A percentile compares a stretch with the other conserved stretches of the same genome.
Evolutionary conservation across 2,888 invertebrate genomes (phyloP).

Genomic region (Syritta pipiens): DNA sequence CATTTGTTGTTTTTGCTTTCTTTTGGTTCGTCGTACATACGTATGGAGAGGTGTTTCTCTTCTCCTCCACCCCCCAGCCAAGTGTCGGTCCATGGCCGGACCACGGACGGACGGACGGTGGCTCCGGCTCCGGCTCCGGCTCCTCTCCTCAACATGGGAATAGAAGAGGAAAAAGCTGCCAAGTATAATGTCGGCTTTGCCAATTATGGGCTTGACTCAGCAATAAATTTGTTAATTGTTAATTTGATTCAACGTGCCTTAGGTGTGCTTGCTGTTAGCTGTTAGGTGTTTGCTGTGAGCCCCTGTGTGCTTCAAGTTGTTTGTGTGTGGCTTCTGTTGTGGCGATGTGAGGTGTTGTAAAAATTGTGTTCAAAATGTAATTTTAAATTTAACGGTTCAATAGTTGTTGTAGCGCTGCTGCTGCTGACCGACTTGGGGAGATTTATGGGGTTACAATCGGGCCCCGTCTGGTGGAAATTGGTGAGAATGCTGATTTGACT

Average conservation of each 20-base stretch:
- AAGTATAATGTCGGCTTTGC: conserved; percentile 37
- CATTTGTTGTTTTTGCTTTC: conserved; percentile 70
- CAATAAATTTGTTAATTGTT: conserved; percentile 54
- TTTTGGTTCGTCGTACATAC: conserved; percentile 45
- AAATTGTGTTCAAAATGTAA: conserved; percentile 2
- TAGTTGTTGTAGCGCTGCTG: too few relatives aligned
- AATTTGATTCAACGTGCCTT: conserved; percentile 23
- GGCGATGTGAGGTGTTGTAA: not conserved
- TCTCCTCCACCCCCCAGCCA: too few relatives aligned
- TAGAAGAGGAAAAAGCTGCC: conserved; percentile 37
- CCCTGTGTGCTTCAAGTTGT: conserved; percentile 11
- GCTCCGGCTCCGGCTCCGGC: too few relatives aligned
- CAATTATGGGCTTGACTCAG: conserved; percentile 65
- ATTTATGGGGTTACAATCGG: conserved; percentile 25
- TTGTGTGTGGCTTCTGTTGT: not conserved
- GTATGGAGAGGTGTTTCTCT: not conserved
- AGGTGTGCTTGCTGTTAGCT: conserved; percentile 8
- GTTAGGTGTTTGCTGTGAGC: not conserved
- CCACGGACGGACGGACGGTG: too few relatives aligned
- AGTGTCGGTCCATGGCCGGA: too few relatives aligned
- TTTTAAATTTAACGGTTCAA: conserved; percentile 29
- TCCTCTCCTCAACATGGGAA: too few relatives aligned
- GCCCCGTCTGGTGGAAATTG: too few relatives aligned
- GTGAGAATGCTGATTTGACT: too few relatives aligned
- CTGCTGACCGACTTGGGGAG: conserved; percentile 31